Evolutionary conservation across 2,888 invertebrate genomes (phyloP).

Genomic region (Drosophila histrio): DNA sequence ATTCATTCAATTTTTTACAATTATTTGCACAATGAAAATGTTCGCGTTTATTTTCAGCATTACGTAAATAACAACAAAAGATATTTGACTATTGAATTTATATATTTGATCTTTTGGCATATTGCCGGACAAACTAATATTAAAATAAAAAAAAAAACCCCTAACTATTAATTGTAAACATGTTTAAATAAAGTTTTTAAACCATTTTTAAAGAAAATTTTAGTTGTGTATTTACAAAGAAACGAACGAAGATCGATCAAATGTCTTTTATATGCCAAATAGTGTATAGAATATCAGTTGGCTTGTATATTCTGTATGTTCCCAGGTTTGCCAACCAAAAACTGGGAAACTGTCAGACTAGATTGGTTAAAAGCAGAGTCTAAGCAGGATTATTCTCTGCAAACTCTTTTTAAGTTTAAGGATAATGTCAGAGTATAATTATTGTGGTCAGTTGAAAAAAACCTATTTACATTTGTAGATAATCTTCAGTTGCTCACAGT

Average conservation of each 20-base stretch:
- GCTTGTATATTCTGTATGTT: not conserved
- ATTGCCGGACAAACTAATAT: constrained; percentile 29
- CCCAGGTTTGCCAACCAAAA: no score
- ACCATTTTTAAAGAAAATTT: constrained; percentile 15
- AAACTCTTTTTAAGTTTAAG: not conserved
- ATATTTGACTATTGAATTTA: constrained; percentile 34
- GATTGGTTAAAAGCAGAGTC: not conserved
- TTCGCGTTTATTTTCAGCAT: constrained; percentile 15
- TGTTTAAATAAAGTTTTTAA: constrained; percentile 40
- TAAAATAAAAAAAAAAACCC: not conserved
- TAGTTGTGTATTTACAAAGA: constrained; percentile 15
- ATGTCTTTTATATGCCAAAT: not conserved
- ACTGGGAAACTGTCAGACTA: not conserved
- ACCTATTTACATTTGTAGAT: constrained; percentile 57
- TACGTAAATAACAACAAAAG: constrained; percentile 32
- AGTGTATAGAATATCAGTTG: not conserved
- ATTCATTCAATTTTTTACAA: constrained; percentile 3
- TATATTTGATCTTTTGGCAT: constrained; percentile 32
- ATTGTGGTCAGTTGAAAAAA: not conserved
- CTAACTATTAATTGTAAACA: constrained; percentile 17
- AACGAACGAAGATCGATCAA: not conserved
- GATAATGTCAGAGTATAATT: not conserved
- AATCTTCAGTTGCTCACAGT: constrained; percentile 57
- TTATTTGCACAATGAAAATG: constrained; percentile 12
- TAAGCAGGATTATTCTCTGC: not conserved